phyloP scores from a whole-genome alignment of 92 coral and sea anemone genomes.

The Umimayanthus chanpuru region DNA sequence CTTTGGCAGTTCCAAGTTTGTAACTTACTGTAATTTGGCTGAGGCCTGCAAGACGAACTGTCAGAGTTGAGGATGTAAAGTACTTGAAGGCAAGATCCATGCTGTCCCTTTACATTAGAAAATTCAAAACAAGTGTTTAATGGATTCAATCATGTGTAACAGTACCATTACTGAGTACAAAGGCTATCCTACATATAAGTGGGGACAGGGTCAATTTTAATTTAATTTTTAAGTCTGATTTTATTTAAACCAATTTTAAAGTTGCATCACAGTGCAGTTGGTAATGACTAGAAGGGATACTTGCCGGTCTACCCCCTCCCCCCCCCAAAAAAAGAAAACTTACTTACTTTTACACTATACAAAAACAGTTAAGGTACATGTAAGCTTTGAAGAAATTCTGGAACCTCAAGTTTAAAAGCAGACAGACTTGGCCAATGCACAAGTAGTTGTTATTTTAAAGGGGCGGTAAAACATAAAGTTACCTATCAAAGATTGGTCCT shows the following conservation, averaged over 20 bases:
- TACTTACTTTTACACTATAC: too few species aligned
- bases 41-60: slow-evolving; percentile 95
- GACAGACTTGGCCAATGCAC: neutral
- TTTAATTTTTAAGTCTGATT: too few species aligned
- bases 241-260: too few species aligned
- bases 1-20: neutral
- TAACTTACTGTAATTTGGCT: slow-evolving; percentile 94
- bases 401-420: neutral
- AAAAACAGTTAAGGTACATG: too few species aligned
- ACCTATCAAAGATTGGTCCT: slow-evolving; percentile 94
- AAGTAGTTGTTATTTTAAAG: neutral
- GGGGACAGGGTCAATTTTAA: too few species aligned
- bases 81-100: slow-evolving; percentile 96
- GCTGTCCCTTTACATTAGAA: slow-evolving; percentile 76
- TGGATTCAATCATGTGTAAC: neutral
- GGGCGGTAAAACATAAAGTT: neutral
- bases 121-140: neutral
- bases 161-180: neutral
- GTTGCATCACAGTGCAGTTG: too few species aligned
- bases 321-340: too few species aligned
- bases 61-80: slow-evolving; percentile 94
- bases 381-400: too few species aligned
- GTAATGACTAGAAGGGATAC: too few species aligned
- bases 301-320: too few species aligned
- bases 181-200: too few species aligned